phyloP scores from a whole-genome alignment of 2,797 vertebrate species.

The Leucoraja ocellata region DNA sequence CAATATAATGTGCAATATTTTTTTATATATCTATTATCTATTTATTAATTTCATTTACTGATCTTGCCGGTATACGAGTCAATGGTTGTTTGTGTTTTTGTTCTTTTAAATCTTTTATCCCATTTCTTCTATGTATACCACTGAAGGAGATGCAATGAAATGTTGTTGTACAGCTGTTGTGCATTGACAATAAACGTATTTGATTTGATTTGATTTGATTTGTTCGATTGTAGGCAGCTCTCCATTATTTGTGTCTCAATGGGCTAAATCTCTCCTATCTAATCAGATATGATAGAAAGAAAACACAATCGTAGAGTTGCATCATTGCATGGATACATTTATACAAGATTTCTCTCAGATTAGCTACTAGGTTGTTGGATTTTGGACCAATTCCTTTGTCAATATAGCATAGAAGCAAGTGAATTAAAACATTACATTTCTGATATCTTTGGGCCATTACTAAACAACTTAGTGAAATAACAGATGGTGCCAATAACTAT shows the following conservation, averaged over 20 bases:
- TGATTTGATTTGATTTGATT: too few relatives aligned
- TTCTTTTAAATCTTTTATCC: too few relatives aligned
- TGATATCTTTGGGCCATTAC: background rate
- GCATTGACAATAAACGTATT: too few relatives aligned
- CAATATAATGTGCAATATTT: too few relatives aligned
- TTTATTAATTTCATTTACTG: too few relatives aligned
- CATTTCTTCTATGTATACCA: too few relatives aligned
- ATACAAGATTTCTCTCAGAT: background rate
- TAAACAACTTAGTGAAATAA: background rate
- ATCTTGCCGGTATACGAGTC: too few relatives aligned
- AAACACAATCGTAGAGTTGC: background rate
- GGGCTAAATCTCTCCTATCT: background rate
- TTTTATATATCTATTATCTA: too few relatives aligned
- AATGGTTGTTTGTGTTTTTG: too few relatives aligned
- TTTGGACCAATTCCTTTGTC: background rate
- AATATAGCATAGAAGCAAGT: background rate
- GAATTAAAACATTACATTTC: background rate
- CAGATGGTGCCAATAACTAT: background rate
- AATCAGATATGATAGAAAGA: background rate
- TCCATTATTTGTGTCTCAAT: constrained; percentile 12
- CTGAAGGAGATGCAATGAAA: too few relatives aligned
- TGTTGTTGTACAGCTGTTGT: too few relatives aligned
- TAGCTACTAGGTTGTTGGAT: background rate
- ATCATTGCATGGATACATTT: background rate
- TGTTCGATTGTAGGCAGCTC: background rate